These are phyloP conservation scores for Lordiphosa stackelbergi DNA, from an alignment of 1,140 invertebrate species.

Conservation along the genomic window DNA sequence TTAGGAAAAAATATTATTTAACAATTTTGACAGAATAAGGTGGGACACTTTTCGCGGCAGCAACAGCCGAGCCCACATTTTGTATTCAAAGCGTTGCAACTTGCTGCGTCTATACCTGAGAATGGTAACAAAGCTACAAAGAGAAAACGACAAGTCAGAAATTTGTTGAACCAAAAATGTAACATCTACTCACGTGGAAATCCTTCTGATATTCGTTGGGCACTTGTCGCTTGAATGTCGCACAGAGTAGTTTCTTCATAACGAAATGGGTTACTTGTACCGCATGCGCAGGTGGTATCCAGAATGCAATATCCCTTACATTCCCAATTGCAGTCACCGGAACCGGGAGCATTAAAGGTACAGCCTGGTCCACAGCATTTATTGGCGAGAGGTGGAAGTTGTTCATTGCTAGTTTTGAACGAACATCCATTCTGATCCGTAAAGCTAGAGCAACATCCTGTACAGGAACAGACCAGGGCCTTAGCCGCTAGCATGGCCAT, in stretches of 20 bases:
- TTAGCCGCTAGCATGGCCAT: not conserved
- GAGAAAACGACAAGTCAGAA: not conserved
- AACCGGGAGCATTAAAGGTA: not conserved
- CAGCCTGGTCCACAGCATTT: slow-evolving; percentile 22
- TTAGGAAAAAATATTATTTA: not conserved
- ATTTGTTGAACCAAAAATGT: not conserved
- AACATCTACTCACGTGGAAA: not conserved
- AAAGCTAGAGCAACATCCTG: slow-evolving; percentile 4
- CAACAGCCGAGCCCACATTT: slow-evolving; percentile 33
- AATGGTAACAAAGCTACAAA: slow-evolving; percentile 9
- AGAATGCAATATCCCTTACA: not conserved
- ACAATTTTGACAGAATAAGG: slow-evolving; percentile 12
- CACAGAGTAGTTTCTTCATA: not conserved
- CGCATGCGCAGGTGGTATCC: slow-evolving; percentile 11
- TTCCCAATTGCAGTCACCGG: not conserved
- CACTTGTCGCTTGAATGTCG: not conserved
- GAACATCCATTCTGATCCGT: not conserved
- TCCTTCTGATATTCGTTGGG: too few species aligned
- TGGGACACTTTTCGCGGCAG: slow-evolving; percentile 26
- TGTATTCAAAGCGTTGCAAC: slow-evolving; percentile 1
- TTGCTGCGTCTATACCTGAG: too few species aligned
- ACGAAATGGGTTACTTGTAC: not conserved
- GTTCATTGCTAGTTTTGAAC: not conserved
- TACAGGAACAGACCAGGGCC: not conserved
- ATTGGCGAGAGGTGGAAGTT: slow-evolving; percentile 16